A percentile compares a stretch with the other conserved stretches of the same genome.
phyloP scores from a whole-genome alignment of 2,888 invertebrate genomes.

The Temnothorax rugatulus region DNA sequence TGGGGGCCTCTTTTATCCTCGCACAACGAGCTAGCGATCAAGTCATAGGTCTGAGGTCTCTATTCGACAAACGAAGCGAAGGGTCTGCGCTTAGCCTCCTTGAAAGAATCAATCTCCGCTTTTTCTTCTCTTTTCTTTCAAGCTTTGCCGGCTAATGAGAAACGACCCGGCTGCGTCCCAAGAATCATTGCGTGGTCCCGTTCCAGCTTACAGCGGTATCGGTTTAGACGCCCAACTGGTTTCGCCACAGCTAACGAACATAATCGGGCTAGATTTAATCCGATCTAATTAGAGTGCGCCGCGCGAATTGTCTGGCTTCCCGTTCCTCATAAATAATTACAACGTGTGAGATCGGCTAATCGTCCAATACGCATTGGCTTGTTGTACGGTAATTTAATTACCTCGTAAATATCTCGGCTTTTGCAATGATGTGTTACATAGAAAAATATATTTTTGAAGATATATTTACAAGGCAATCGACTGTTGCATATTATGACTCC shows the following conservation, averaged over 20 bases:
- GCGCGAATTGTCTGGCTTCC: slow-evolving; percentile 19
- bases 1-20: slow-evolving; percentile 55
- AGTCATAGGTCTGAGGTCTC: slow-evolving; percentile 63
- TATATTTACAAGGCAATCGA: neutral
- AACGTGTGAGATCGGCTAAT: slow-evolving; percentile 12
- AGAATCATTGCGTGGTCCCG: slow-evolving; percentile 28
- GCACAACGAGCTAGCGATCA: slow-evolving; percentile 62
- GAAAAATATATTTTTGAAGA: neutral
- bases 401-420: neutral
- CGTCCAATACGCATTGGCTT: neutral
- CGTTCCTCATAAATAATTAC: slow-evolving; percentile 23
- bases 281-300: slow-evolving; percentile 14
- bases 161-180: slow-evolving; percentile 53
- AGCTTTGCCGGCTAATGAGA: slow-evolving; percentile 68
- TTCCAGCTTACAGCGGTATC: slow-evolving; percentile 32
- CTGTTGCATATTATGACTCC: neutral
- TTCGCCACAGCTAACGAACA: slow-evolving; percentile 14
- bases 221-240: neutral
- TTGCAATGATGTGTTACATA: neutral
- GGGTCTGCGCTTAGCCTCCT: slow-evolving; percentile 60
- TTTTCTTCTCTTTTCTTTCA: slow-evolving; percentile 54
- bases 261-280: slow-evolving; percentile 27
- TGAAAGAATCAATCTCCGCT: slow-evolving; percentile 66
- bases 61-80: slow-evolving; percentile 63
- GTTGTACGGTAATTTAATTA: neutral